A percentile compares a stretch with the other conserved stretches of the same genome.
These are phyloP conservation scores for Pasiphila rectangulata DNA, from an alignment of 2,888 invertebrate genomes.

Conservation along the genomic window DNA sequence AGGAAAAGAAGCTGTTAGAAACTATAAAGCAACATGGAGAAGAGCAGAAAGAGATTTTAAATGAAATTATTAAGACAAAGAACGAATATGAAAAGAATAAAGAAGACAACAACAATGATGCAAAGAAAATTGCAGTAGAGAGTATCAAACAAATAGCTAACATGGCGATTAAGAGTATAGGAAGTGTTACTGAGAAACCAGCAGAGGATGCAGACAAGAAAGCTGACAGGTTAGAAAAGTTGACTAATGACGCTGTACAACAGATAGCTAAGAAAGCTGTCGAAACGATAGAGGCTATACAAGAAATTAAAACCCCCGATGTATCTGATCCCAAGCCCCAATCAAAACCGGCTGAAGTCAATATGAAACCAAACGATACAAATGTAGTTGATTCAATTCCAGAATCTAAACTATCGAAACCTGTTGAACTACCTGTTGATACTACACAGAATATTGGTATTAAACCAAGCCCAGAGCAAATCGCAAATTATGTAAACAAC, in stretches of 20 bases:
- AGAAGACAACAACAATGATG: slow-evolving; percentile 65
- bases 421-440: slow-evolving; percentile 10
- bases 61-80: slow-evolving; percentile 81
- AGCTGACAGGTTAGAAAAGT: slow-evolving; percentile 49
- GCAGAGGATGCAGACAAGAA: slow-evolving; percentile 41
- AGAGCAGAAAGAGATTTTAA: slow-evolving; percentile 83
- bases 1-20: slow-evolving; percentile 69
- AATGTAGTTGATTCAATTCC: slow-evolving; percentile 4
- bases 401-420: slow-evolving; percentile 7
- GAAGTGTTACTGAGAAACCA: slow-evolving; percentile 64
- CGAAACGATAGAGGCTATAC: slow-evolving; percentile 69
- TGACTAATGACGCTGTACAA: slow-evolving; percentile 64
- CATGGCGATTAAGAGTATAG: slow-evolving; percentile 70
- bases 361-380: background rate
- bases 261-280: slow-evolving; percentile 73
- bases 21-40: slow-evolving; percentile 85
- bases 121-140: slow-evolving; percentile 74
- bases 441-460: slow-evolving; percentile 4
- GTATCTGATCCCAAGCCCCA: slow-evolving; percentile 4
- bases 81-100: slow-evolving; percentile 73
- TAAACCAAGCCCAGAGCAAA: slow-evolving; percentile 15
- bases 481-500: slow-evolving; percentile 20
- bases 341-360: background rate
- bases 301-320: slow-evolving; percentile 56
- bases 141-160: slow-evolving; percentile 76